Conservation (phyloP, 2,113 vertebrate species). For the Podarcis muralis region DNA sequence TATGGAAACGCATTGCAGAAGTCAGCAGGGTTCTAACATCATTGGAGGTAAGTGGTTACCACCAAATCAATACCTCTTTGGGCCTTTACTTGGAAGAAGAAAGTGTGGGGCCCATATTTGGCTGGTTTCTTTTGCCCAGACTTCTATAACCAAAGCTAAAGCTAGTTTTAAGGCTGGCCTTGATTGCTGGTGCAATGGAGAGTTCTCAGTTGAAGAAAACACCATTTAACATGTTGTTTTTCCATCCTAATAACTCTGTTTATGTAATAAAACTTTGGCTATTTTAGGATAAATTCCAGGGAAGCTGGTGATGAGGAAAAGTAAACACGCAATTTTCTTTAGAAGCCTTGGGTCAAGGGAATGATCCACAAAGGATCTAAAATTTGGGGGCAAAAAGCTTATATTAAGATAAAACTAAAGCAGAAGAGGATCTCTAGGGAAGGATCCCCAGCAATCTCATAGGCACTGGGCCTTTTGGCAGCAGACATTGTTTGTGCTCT, state of each 20-base stretch:
- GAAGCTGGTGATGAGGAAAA: background rate
- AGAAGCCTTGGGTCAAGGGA: background rate
- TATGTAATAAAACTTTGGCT: background rate
- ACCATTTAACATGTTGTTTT: background rate
- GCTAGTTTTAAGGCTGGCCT: background rate
- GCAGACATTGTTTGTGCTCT: background rate
- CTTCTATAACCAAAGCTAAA: background rate
- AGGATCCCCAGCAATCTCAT: background rate
- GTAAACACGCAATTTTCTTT: background rate
- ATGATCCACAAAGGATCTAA: background rate
- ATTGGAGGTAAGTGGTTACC: constrained; percentile 19
- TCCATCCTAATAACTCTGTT: background rate
- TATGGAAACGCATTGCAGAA: constrained; percentile 6
- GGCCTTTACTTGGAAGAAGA: background rate
- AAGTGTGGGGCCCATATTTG: background rate
- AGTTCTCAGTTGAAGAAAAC: background rate
- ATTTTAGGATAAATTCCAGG: background rate
- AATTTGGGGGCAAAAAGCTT: background rate
- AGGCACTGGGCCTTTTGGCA: background rate
- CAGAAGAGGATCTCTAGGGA: background rate
- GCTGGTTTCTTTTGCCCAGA: background rate
- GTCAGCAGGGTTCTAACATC: background rate
- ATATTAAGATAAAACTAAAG: background rate
- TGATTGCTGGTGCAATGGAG: background rate
- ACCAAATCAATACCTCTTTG: background rate